Base-by-base conservation (phyloP, 2,888 invertebrate genomes). In the Parnassius smintheus region DNA sequence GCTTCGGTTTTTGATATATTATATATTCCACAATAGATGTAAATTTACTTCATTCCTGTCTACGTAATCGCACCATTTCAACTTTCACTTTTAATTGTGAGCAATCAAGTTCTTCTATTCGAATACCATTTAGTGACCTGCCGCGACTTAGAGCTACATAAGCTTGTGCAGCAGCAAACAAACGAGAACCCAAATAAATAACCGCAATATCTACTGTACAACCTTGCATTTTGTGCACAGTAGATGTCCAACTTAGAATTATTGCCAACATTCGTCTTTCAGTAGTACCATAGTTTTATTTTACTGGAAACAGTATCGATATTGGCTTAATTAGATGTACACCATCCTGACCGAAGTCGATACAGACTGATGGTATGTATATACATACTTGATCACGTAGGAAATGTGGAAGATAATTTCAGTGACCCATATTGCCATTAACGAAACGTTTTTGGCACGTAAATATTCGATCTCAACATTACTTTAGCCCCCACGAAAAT, bases 401-500 rank as follows among this genome's bases (percentile, higher is more conserved):
- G 52, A 73, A 69, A 50, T 54, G n/a, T 45, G 72, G 71, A 66
- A 67, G 9, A 70, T 64, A 59, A 70, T 67, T 68, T 69, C 66
- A 41, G 57, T 65, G 49, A 9, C 70, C 66, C 18, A 70, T 68
- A 10, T 52, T 42, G n/a, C 65, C 68, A 66, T 69, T 71, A 60
- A 18, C 1, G 0, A 18, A 18, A 18, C 18, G 1, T 1, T 18
- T 68, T 67, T 10, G 65, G 62, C 13, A 69, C 67, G 51, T 68
- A 69, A 50, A 69, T 60, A 54, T 71, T 68, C 13, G 60, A 67
- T 46, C 67, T 60, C 12, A 71, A 57, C 69, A 71, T 71, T 2
- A 69, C 66, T 58, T 68, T 69, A 42, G 69, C 65, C 65, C 18
- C 68, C 0, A 68, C 66, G 51, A 70, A 69, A 66, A 67, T 69